phyloP scores from a whole-genome alignment of 2,797 vertebrate species.

The Rhodeus uyekii region DNA sequence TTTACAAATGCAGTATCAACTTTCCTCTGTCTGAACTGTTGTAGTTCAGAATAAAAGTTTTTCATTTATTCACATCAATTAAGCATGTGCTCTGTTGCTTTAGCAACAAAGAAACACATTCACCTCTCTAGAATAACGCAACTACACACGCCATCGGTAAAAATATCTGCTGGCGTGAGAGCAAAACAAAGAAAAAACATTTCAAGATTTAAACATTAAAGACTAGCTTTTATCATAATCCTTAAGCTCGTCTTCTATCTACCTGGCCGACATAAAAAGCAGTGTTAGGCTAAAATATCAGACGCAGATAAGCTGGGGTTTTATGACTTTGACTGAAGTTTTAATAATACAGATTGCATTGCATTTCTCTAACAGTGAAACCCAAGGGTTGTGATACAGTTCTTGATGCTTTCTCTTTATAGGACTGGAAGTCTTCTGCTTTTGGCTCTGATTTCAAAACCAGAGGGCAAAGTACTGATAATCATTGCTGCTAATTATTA shows the following conservation, averaged over 20 bases:
- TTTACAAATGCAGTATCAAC: too few relatives aligned
- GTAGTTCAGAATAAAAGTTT: background rate
- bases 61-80: background rate
- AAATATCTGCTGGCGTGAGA: background rate
- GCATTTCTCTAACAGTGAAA: background rate
- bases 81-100: background rate
- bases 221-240: constrained; percentile 9
- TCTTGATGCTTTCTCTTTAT: constrained; percentile 29
- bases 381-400: background rate
- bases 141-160: constrained; percentile 1
- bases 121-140: background rate
- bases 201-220: constrained; percentile 14
- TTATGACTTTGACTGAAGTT: constrained; percentile 11
- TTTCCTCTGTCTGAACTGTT: background rate
- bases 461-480: background rate
- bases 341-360: background rate
- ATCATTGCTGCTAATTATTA: background rate
- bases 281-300: background rate
- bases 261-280: constrained; percentile 4
- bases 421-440: constrained; percentile 10
- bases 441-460: constrained; percentile 3
- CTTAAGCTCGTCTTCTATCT: constrained; percentile 14
- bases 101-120: constrained; percentile 7
- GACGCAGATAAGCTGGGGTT: constrained; percentile 6
- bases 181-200: constrained; percentile 8